Base-by-base conservation (phyloP, 2,797 vertebrate species). In the Melanogrammus aeglefinus region DNA sequence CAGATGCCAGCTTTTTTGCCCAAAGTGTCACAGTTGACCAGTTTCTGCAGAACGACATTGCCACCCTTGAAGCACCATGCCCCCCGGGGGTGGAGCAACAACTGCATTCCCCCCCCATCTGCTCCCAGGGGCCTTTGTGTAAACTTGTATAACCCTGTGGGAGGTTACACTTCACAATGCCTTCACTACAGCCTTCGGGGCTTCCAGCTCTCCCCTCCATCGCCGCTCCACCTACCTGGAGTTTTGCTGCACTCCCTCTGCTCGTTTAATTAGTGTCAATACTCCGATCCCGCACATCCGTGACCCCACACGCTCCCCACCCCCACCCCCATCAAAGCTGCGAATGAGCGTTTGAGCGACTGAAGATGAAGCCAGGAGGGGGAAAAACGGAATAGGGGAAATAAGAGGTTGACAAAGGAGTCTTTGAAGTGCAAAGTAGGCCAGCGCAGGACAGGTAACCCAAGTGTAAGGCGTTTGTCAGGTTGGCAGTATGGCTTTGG, bases 401-500 rank as follows among this genome's bases (percentile, higher is more conserved):
- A 41, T 90, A 90, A 87, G 57, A 86, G 84, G 77, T 78, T 78
- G 80, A 82, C 72, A 6, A 39, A 74, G 78, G 76, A 85, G 87
- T 86, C 91, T 93, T 93, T 94, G 91, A 94, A 91, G 90, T 92
- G 90, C 85, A 91, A 91, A 92, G 84, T 76, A 73, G 81, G 83
- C 84, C 39, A 82, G 82, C 83, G 83, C 82, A 87, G 86, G 91
- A 86, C n/a, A n/a, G n/a, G 80, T 73, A 76, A 78, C 84, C 71
- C n/a, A 83, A 1, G 16, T 21, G 82, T 75, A 77, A 77, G 73
- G 84, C 85, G 86, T 89, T 85, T 90, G 85, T 86, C 76, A 38
- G 82, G 80, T 83, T 89, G 81, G 82, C 81, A 84, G 83, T 78
- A 79, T 31, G 75, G 51, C 69, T 79, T 47, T 82, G 29, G 74